Base-by-base conservation (phyloP, 2,113 vertebrate species). In the Erythrocebus patas region DNA sequence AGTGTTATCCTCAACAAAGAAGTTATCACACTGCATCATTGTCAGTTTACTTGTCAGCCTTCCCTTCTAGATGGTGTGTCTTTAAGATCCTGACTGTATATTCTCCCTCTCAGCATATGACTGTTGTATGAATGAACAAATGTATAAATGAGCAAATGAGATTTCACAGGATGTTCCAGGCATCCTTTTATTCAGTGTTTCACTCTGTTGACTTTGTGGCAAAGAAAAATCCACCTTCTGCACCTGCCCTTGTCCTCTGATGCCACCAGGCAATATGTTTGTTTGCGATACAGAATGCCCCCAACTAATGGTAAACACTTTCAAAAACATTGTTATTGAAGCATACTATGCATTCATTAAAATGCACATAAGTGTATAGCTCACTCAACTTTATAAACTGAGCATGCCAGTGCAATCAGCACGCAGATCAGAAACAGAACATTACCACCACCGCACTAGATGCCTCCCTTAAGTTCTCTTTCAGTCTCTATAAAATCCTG, bases 11-110 rank as follows among this genome's bases (percentile, higher is more conserved):
- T 32, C 27, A 68, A n/a, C 48, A 52, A 43, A 50, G 23, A 35
- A 45, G 20, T 55, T 25, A 3, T 23, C 25, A 18, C 16, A 9
- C 38, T 30, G 22, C 8, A 6, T 0, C 0, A 52, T 5, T 18
- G 27, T 83, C 52, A 45, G 25, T 32, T 27, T 79, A 25, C 52
- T 45, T 43, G 30, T n/a, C 72, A 52, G 43, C 23, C 30, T 64
- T 12, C 10, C 18, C 22, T 68, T 1, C 52, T 10, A 80, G 10
- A 38, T 17, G 35, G 70, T 45, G 7, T 32, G 22, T 81, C 66
- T 23, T 18, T 52, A 61, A 91, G 52, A 70, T 48, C 59, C 38
- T 59, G 32, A 64, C 7, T 22, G 3, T 18, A 0, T 52, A 3
- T 68, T 80, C 48, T 43, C 27, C 92, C 61, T 86, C 43, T 95